Base-by-base conservation (phyloP, 2,888 invertebrate genomes). In the Chydorus sphaericus region DNA sequence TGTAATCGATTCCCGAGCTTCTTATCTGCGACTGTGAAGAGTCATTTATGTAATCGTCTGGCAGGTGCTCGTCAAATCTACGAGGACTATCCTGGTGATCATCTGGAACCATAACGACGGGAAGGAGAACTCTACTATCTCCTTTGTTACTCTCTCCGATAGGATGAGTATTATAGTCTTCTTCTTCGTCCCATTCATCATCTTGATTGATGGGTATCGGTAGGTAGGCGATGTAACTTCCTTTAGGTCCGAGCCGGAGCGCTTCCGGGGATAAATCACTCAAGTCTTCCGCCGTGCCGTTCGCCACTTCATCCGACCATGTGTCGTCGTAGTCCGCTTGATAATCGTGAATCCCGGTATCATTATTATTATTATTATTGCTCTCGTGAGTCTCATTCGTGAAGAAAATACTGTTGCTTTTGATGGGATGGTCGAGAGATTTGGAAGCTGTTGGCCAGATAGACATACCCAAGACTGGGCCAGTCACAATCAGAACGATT, bases 261-360 rank as follows among this genome's bases (percentile, higher is more conserved):
- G 52, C 52, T 36, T 52, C 52, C 26, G 52, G 33, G 5, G 31
- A 33, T 10, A 52, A n/a, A n/a, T 52, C 33, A 10, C 23, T 37
- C 10, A 52, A 37, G 18, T 36, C 33, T 37, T 52, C 52, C n/a
- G 18, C 51, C 52, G 52, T 33, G 20, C 36, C 52, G 52, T 52
- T 48, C 8, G 33, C 33, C 33, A 14, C 33, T 33, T 33, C 33
- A 33, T 33, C 33, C 33, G 33, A 10, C 11, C 8, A 33, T 10
- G 26, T 44, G 10, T 44, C 44, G 39, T 1, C 39, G 44, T 44
- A 44, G 14, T 44, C 44, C 4, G 18, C 44, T 4, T 11, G n/a
- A 23, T 7, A 3, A 14, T 16, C 26, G 7, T 44, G 44, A 26
- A 26, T 10, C 2, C n/a, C 11, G 44, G 2, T 18, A 3, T 16